Conservation (phyloP, 2,113 vertebrate genomes). For the Laticauda laticaudata region DNA sequence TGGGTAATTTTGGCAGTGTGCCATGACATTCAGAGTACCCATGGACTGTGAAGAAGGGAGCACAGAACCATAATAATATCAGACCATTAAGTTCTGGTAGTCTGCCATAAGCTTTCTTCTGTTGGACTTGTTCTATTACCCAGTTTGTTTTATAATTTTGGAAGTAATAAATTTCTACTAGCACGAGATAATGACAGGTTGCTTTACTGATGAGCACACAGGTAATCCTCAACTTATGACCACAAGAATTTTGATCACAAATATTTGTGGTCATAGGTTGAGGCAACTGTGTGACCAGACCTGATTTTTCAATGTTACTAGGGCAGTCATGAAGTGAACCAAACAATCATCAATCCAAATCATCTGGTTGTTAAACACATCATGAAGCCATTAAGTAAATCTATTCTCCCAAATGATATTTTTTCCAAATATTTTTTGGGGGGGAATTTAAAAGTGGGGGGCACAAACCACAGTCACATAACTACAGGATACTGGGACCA, state of each 20-base stretch:
- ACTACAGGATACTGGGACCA: neutral
- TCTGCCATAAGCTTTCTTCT: neutral
- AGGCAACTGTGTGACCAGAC: neutral
- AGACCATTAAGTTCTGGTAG: constrained; percentile 3
- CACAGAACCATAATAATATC: neutral
- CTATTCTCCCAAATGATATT: neutral
- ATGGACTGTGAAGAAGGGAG: neutral
- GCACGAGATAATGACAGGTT: neutral
- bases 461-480: neutral
- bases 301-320: neutral
- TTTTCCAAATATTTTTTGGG: neutral
- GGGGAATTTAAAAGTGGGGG: neutral
- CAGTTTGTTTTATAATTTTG: constrained; percentile 10
- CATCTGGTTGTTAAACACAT: neutral
- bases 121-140: constrained; percentile 40
- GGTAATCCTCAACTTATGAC: neutral
- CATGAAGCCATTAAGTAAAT: neutral
- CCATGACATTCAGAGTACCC: neutral
- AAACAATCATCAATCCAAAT: neutral
- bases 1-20: neutral
- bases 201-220: neutral
- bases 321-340: neutral
- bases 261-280: neutral
- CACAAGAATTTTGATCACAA: neutral
- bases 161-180: neutral